Evolutionary conservation across 2,797 vertebrate species (phyloP), one percentile per base, ranked within the genome.

Genomic region (Centropyge bicolor): DNA sequence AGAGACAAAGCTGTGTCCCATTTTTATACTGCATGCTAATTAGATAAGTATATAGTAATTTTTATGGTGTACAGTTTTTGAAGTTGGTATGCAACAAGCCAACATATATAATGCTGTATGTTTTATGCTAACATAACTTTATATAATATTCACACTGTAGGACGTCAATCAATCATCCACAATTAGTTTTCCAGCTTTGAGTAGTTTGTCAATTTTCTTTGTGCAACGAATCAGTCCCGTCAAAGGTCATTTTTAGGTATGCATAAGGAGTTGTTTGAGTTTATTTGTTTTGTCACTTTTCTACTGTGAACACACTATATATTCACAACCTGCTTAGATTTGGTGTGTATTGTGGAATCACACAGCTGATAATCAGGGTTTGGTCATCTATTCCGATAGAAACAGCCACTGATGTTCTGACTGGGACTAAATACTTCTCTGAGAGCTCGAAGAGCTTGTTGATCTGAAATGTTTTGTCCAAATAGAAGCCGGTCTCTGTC

Each of bases 1-100:
- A 95, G 93, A 55, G 20, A 59, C 54, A 4, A 54, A 14, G 7
- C 4, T 51, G 8, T 43, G 6, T 73, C 3, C n/a, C 14, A 63
- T 12, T 63, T 49, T 8, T 19, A 31, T 22, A 27, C 45, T 36
- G 12, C 19, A 14, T n/a, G 19, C 19, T 54, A 17, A 46, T 41
- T 64, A 1, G 14, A 46, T 31, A 31, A 38, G 12, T 24, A 19
- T 36, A 41, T 38, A n/a, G 13, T 24, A 41, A 11, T 52, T 48
- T 41, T 14, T 13, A 13, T 17, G 14, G 5, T 62, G 12, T 14
- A 12, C 16, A 13, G 19, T 31, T 73, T 71, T 35, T 43, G 22
- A 12, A 17, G 7, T 22, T 64, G 0, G 2, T 49, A 5, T n/a
- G 5, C 11, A 48, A 22, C 3, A 36, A 49, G 36, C 36, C 27